Conservation (phyloP, 2,113 vertebrate genomes). For the Phasianus colchicus region DNA sequence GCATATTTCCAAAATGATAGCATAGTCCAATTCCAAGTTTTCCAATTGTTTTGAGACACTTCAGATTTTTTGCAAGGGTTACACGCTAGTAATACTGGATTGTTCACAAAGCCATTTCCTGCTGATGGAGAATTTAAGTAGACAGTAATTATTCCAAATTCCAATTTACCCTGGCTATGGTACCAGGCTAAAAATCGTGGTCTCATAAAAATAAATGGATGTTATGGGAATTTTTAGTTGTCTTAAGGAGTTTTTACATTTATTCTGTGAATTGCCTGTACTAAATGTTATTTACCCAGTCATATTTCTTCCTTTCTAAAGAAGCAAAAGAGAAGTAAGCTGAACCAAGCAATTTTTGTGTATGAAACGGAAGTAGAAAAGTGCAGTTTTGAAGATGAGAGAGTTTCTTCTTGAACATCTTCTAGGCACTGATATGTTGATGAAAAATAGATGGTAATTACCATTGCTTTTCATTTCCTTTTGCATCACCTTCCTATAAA, state of each 20-base stretch:
- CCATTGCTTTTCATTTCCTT: neutral
- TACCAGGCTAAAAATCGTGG: neutral
- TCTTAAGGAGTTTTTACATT: neutral
- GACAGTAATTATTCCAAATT: neutral
- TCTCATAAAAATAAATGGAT: neutral
- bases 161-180: neutral
- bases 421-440: neutral
- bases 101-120: neutral
- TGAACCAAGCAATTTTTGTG: neutral
- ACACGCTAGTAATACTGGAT: neutral
- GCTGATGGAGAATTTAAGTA: conserved; percentile 8
- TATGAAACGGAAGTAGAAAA: neutral
- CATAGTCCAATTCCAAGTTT: neutral
- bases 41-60: neutral
- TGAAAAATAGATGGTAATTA: neutral
- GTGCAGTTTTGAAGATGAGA: neutral
- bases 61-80: neutral
- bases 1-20: conserved; percentile 31
- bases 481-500: neutral
- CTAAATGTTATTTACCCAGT: neutral
- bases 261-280: neutral
- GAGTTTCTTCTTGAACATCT: neutral
- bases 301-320: neutral
- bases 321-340: neutral
- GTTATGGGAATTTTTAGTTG: neutral